phyloP scores from a whole-genome alignment of 2,113 vertebrate species.

The Empidonax alnorum region DNA sequence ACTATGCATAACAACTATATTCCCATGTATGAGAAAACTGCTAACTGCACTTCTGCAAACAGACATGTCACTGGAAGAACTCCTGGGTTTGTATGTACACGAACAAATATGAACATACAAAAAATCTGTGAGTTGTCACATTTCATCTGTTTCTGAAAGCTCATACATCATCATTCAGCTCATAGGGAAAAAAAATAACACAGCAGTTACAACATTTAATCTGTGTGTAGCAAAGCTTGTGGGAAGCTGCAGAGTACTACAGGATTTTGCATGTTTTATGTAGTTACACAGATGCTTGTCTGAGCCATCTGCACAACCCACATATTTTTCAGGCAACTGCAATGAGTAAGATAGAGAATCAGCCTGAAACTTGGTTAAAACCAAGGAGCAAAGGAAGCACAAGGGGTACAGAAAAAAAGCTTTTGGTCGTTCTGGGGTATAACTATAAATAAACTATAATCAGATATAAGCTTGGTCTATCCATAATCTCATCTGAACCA shows the following conservation, averaged over 20 bases:
- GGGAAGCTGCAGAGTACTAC: conserved; percentile 3
- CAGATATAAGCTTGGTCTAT: conserved; percentile 18
- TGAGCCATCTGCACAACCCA: conserved; percentile 59
- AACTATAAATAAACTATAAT: conserved; percentile 53
- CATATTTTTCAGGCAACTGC: conserved; percentile 21
- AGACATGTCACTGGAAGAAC: not conserved
- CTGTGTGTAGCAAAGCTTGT: not conserved
- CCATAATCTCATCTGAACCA: not conserved
- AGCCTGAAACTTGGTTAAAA: conserved; percentile 20
- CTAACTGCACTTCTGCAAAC: not conserved
- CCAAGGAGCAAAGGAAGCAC: not conserved
- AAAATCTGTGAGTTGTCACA: not conserved
- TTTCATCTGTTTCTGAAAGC: not conserved
- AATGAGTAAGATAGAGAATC: conserved; percentile 65
- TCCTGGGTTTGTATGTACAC: not conserved
- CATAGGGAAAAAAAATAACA: not conserved
- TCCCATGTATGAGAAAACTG: not conserved
- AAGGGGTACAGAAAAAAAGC: not conserved
- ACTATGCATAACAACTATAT: not conserved
- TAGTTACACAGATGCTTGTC: conserved; percentile 6
- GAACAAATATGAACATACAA: not conserved
- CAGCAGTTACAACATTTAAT: not conserved
- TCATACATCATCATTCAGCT: not conserved
- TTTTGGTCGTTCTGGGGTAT: not conserved
- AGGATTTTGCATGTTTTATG: conserved; percentile 16